These are phyloP conservation scores for Apamea monoglypha DNA, from an alignment of 2,888 invertebrate species.

Conservation along the genomic window DNA sequence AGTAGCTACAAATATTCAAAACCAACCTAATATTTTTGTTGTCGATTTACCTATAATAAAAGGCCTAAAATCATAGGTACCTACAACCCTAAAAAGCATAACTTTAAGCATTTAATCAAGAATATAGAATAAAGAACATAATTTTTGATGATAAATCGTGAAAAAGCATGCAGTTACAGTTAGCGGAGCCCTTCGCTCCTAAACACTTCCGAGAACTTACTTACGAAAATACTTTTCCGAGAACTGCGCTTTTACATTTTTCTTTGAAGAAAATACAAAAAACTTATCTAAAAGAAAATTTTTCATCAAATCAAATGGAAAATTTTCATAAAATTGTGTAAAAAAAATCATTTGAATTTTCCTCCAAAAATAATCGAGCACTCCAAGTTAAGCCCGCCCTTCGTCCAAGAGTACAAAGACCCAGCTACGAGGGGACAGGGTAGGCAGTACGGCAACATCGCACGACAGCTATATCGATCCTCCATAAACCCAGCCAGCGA, in stretches of 20 bases:
- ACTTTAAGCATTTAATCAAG: no score
- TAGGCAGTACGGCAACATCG: slow-evolving; percentile 80
- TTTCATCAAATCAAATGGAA: background rate
- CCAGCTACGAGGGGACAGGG: slow-evolving; percentile 73
- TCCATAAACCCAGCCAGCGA: slow-evolving; percentile 67
- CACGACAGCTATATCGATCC: slow-evolving; percentile 84
- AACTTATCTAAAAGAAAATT: background rate
- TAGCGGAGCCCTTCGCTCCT: background rate
- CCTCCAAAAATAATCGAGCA: slow-evolving; percentile 39
- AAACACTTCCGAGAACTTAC: no score
- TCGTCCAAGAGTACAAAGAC: slow-evolving; percentile 81
- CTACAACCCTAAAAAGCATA: no score
- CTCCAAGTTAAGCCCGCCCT: slow-evolving; percentile 78
- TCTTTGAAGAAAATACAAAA: background rate
- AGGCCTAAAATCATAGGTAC: no score
- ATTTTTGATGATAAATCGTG: background rate
- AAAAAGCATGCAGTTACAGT: background rate
- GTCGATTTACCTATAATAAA: no score
- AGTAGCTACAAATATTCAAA: no score
- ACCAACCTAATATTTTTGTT: no score
- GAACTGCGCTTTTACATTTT: background rate
- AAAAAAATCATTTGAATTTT: slow-evolving; percentile 12
- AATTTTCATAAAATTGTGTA: background rate
- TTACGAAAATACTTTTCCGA: background rate
- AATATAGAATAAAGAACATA: no score